A percentile compares a stretch with the other conserved stretches of the same genome.
These are phyloP conservation scores for Pseudomyrmex flavicornis DNA, from an alignment of 1,140 invertebrate genomes.

Conservation along the genomic window DNA sequence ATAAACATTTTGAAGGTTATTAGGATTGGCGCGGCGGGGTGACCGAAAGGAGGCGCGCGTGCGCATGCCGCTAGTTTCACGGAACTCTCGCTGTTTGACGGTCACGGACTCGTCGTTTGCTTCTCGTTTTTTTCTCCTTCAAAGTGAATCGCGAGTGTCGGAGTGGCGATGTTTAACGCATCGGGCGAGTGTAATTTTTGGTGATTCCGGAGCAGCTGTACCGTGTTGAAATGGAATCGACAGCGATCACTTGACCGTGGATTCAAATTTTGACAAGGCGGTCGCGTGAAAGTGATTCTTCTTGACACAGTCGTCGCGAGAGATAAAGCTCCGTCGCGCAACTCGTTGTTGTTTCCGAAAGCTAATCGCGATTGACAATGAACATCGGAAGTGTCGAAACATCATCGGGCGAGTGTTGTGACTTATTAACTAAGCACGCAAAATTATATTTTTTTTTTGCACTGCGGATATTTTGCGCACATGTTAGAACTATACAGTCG, in stretches of 20 bases:
- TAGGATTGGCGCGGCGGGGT: not conserved
- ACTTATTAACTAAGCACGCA: not conserved
- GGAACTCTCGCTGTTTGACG: not conserved
- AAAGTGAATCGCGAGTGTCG: not conserved
- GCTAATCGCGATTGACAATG: not conserved
- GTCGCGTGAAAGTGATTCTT: not conserved
- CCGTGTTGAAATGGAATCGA: too few relatives aligned
- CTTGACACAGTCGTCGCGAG: not conserved
- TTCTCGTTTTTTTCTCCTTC: not conserved
- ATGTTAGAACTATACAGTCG: too few relatives aligned
- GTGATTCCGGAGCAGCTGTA: too few relatives aligned
- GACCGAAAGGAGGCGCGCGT: constrained; percentile 6
- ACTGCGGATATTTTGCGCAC: too few relatives aligned
- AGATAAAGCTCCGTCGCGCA: not conserved
- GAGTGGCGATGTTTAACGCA: not conserved
- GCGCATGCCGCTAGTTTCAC: not conserved
- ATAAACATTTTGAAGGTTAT: too few relatives aligned
- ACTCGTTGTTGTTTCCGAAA: not conserved
- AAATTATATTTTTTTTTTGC: too few relatives aligned
- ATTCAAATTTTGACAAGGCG: too few relatives aligned
- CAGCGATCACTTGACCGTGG: too few relatives aligned
- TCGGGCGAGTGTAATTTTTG: not conserved
- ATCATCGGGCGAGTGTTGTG: not conserved
- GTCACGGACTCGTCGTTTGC: not conserved
- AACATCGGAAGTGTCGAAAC: not conserved